Evolutionary conservation across 2,888 invertebrate species (phyloP), one percentile per base, ranked within the genome.

Genomic region (Cactoblastis cactorum): DNA sequence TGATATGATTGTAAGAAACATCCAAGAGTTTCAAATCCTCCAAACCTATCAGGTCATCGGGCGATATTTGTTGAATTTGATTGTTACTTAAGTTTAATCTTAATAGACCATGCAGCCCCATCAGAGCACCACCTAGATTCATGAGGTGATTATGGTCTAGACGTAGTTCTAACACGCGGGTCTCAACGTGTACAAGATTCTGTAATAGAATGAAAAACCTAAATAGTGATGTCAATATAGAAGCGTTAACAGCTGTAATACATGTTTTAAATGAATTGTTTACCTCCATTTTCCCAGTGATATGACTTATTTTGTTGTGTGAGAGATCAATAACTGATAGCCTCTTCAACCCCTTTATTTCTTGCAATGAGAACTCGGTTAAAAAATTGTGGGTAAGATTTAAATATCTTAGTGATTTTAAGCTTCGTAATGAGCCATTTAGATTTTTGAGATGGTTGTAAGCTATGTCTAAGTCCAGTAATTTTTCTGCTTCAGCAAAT

Each of bases 361-460:
- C 95, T 73, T 94, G 93, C 67, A 96, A 91, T 0, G 95, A 95
- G 81, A 96, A 96, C 67, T 95, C 95, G 0, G 91, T 90, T 51
- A 96, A 89, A 34, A 91, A 88, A 72, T 96, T 96, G 71, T 93
- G 93, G 0, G 95, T 95, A 54, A 96, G 85, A 80, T 96, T 96
- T 38, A 95, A 90, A 58, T 91, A 92, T 57, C 91, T 91, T 17
- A 96, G 80, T 8, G 92, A 92, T 62, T 92, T 91, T 47, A 96
- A 82, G 37, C 93, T 93, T 62, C 92, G 87, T 37, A 96, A 74
- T 0, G 96, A 95, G 46, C 93, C 93, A 68, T 95, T 95, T 50
- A 96, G 76, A 0, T 93, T 91, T 48, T 91, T 92, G 0, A 96
- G 84, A 58, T 92, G 90, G 77, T 96, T 96, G 69, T 93, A 92